Percentiles rank a stretch among this genome's conserved stretches.
Evolutionary conservation across 2,888 invertebrate genomes (phyloP).

Genomic region (Hypomecis atomaria): DNA sequence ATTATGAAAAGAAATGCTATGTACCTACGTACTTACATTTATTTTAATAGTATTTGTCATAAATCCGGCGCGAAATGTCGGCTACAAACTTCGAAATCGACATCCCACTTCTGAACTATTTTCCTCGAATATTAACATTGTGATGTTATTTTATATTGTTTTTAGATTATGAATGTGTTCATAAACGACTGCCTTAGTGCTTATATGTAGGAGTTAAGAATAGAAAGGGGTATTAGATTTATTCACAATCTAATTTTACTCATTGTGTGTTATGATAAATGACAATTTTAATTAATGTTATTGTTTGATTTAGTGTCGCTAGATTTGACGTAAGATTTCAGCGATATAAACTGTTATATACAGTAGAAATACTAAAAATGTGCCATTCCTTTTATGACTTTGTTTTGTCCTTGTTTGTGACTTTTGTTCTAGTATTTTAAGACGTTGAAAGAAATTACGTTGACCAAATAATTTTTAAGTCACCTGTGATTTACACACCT

Average conservation of each 20-base stretch:
- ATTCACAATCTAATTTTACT: conserved; percentile 8
- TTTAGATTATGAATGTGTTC: conserved; percentile 42
- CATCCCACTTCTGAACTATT: neutral
- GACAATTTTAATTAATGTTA: conserved; percentile 37
- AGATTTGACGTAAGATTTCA: conserved; percentile 30
- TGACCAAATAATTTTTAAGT: conserved; percentile 19
- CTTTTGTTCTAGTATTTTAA: neutral
- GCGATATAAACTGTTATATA: conserved; percentile 23
- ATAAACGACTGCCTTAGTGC: conserved; percentile 30
- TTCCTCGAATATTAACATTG: conserved; percentile 25
- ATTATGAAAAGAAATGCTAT: no score
- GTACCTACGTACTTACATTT: no score
- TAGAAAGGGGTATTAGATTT: conserved; percentile 18
- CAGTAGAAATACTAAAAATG: conserved; percentile 14
- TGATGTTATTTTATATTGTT: conserved; percentile 26
- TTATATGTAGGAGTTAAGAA: conserved; percentile 17
- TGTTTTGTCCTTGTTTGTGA: conserved; percentile 20
- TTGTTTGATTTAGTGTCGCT: conserved; percentile 36
- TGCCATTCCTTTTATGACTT: conserved; percentile 18
- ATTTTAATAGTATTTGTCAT: no score
- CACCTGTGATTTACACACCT: conserved; percentile 32
- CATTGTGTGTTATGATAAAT: conserved; percentile 27
- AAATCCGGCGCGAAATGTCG: no score
- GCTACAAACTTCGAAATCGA: no score
- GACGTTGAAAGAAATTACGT: conserved; percentile 22